phyloP scores from a whole-genome alignment of 2,888 invertebrate species.

The Scaptomyza cyrtandrae region DNA sequence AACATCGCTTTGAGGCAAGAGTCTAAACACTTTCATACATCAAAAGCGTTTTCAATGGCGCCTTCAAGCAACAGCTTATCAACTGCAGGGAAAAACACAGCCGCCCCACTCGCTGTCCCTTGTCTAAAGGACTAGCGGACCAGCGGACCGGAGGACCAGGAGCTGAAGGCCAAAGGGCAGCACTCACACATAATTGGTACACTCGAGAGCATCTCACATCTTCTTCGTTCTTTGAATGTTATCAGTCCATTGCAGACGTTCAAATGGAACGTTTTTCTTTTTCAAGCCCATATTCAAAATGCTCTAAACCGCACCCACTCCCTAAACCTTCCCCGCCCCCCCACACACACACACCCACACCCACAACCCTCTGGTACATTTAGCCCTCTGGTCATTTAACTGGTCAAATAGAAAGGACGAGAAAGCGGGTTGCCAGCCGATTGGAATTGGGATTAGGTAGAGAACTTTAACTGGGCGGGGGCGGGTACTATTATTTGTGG shows the following conservation, averaged over 20 bases:
- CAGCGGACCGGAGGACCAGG: background rate
- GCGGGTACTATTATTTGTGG: constrained; percentile 49
- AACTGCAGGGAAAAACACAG: constrained; percentile 2
- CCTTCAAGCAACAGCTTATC: constrained; percentile 13
- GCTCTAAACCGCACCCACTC: constrained; percentile 13
- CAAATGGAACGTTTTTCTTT: constrained; percentile 55
- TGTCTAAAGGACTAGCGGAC: too few species aligned
- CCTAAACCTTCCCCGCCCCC: too few species aligned
- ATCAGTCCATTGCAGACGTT: constrained; percentile 71
- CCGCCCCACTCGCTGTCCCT: background rate
- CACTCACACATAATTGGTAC: constrained; percentile 74
- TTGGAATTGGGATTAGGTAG: constrained; percentile 52
- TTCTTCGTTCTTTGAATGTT: constrained; percentile 61
- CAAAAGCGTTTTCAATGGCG: constrained; percentile 47
- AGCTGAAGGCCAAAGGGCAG: constrained; percentile 17
- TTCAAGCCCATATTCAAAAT: constrained; percentile 68
- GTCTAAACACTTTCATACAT: constrained; percentile 47
- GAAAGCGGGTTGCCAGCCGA: constrained; percentile 29
- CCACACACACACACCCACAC: background rate
- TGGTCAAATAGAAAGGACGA: constrained; percentile 55
- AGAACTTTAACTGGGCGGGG: constrained; percentile 23
- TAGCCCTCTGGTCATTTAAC: constrained; percentile 58
- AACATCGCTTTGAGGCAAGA: background rate
- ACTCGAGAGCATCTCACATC: constrained; percentile 48
- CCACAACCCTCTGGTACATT: background rate